Evolutionary conservation across 2,113 vertebrate genomes (phyloP).

Genomic region (Notarius lentiginosus): DNA sequence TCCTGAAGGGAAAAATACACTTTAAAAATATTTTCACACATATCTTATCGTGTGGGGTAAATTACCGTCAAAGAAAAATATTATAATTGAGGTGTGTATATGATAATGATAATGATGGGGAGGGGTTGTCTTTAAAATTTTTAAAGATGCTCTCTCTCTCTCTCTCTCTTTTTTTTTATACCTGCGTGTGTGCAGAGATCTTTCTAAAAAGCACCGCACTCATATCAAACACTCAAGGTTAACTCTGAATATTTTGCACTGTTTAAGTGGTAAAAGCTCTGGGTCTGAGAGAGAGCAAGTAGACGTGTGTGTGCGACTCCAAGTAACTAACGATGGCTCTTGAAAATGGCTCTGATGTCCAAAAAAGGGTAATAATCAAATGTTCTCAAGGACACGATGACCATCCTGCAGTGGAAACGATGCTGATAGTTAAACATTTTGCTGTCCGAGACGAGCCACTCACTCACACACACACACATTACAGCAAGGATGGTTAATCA

Average conservation of each 20-base stretch:
- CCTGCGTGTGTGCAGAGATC: constrained; percentile 43
- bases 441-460: constrained; percentile 62
- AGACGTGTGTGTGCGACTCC: not conserved
- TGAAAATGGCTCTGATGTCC: constrained; percentile 77
- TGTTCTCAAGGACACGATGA: constrained; percentile 79
- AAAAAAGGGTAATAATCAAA: constrained; percentile 79
- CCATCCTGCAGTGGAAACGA: constrained; percentile 76
- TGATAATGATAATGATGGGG: too few species aligned
- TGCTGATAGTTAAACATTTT: constrained; percentile 71
- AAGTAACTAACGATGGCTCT: constrained; percentile 59
- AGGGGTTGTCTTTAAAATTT: not conserved
- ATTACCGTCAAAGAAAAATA: not conserved
- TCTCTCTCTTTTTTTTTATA: constrained; percentile 15
- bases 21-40: not conserved
- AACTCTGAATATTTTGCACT: constrained; percentile 82
- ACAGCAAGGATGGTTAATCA: constrained; percentile 48
- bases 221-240: constrained; percentile 68
- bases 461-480: too few species aligned
- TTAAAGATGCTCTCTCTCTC: not conserved
- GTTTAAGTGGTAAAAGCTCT: constrained; percentile 83
- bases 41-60: too few species aligned
- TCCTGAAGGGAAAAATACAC: not conserved
- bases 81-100: too few species aligned
- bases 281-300: constrained; percentile 57
- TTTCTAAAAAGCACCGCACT: constrained; percentile 40